Percentiles rank a stretch among this genome's conserved stretches.
Conservation (phyloP, 2,888 invertebrate genomes). For the Andrena dorsata region DNA sequence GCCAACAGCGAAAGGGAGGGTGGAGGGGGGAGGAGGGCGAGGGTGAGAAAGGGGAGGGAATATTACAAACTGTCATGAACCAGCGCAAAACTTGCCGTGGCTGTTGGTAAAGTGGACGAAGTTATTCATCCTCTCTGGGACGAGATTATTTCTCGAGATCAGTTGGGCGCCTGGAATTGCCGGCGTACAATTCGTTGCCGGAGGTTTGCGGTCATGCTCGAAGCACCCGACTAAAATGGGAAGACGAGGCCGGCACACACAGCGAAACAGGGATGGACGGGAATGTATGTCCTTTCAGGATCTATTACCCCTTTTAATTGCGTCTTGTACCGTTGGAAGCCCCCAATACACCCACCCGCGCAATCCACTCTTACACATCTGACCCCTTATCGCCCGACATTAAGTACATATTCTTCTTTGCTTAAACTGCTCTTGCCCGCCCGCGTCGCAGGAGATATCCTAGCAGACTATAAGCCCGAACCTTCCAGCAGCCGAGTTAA, state of each 20-base stretch:
- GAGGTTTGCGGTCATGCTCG: constrained; percentile 36
- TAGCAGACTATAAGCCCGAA: background rate
- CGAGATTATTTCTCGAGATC: constrained; percentile 65
- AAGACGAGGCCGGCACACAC: background rate
- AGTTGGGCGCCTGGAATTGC: constrained; percentile 42
- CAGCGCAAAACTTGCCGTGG: constrained; percentile 50
- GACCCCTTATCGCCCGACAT: constrained; percentile 42
- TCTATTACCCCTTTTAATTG: constrained; percentile 49
- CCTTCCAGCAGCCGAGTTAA: constrained; percentile 31
- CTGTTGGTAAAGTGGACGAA: constrained; percentile 56
- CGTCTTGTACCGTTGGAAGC: background rate
- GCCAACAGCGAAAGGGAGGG: background rate
- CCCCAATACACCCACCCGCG: background rate
- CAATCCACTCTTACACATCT: constrained; percentile 35
- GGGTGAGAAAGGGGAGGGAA: constrained; percentile 14
- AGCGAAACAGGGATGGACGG: background rate
- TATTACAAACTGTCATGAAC: constrained; percentile 57
- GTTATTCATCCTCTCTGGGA: constrained; percentile 48
- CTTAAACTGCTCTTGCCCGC: constrained; percentile 18
- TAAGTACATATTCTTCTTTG: constrained; percentile 48
- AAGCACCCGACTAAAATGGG: constrained; percentile 25
- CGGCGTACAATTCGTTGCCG: constrained; percentile 39
- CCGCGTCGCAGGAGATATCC: constrained; percentile 6
- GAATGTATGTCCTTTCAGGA: constrained; percentile 28
- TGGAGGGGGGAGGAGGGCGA: background rate